Base-by-base conservation (phyloP, 2,113 vertebrate species). In the Cervus canadensis region DNA sequence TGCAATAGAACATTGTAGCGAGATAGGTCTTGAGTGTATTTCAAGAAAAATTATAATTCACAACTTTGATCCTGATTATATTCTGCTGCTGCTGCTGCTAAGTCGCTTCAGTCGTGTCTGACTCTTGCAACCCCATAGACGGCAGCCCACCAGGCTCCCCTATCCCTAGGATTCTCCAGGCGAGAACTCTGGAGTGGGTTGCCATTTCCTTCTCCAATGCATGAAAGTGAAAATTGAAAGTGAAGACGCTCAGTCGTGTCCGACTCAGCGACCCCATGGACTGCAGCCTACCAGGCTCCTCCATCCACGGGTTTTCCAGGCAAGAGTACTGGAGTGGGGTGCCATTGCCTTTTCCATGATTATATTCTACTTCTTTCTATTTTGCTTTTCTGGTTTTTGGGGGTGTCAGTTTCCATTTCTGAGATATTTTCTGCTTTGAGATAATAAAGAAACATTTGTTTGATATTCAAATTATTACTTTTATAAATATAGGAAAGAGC, bases 381-480 rank as follows among this genome's bases (percentile, higher is more conserved):
- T 7, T 87, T 87, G 82, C 12, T 86, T 93, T 78, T 76, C 36
- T 43, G n/a, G 10, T 40, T 76, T 76, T 62, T 1, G 59, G 10
- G 57, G 57, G 16, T 62, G 59, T 30, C 13, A 14, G 5, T 84
- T 76, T 59, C 9, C 11, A 57, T 57, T 62, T 78, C 19, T 92
- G 17, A 71, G 7, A 40, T 79, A 54, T 62, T 87, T 67, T 74
- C 7, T 94, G 7, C 5, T 14, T 88, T 28, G 33, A n/a, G 26
- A 17, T 71, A 83, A 81, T 23, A n/a, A 60, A 79, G 11, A 74
- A 81, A 11, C 19, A 12, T 57, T 78, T 67, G n/a, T 92, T 91
- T 86, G 71, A 67, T 21, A 67, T 67, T 94, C 43, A 92, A 59
- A 96, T 7, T 26, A 94, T 10, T 36, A 86, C 60, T 5, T 60